These are phyloP conservation scores for Desmodus rotundus DNA, from an alignment of 2,113 vertebrate genomes.

Conservation along the genomic window DNA sequence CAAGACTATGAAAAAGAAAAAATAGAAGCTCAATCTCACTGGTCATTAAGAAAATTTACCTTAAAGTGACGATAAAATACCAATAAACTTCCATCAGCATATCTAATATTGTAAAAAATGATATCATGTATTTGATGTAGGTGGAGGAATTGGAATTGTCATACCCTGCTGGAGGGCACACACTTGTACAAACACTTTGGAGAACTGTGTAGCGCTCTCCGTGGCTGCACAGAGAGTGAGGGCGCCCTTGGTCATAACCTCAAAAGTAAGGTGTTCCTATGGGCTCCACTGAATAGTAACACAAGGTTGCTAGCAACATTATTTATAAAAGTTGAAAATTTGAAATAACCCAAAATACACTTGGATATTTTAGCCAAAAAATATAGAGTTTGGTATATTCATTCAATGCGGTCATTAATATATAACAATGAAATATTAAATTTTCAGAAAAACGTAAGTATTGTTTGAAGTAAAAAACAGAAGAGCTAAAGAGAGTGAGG, in stretches of 20 bases:
- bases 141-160: not conserved
- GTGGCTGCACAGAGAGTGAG: too few species aligned
- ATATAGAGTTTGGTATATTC: not conserved
- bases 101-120: not conserved
- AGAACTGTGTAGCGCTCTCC: not conserved
- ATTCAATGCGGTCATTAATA: not conserved
- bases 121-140: not conserved
- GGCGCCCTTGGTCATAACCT: not conserved
- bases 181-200: not conserved
- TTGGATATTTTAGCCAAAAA: not conserved
- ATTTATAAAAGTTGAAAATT: not conserved
- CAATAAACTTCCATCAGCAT: not conserved
- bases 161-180: not conserved
- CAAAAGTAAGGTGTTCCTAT: not conserved
- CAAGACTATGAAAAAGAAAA: not conserved
- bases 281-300: not conserved
- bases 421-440: not conserved
- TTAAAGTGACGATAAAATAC: not conserved
- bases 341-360: not conserved
- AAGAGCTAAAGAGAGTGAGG: not conserved
- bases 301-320: not conserved
- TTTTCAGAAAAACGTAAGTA: not conserved
- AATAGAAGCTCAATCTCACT: not conserved
- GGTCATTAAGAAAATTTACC: not conserved
- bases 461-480: not conserved